A percentile compares a stretch with the other conserved stretches of the same genome.
Evolutionary conservation across 1,140 invertebrate genomes (phyloP).

Genomic region (Drosophila nigromelanica): DNA sequence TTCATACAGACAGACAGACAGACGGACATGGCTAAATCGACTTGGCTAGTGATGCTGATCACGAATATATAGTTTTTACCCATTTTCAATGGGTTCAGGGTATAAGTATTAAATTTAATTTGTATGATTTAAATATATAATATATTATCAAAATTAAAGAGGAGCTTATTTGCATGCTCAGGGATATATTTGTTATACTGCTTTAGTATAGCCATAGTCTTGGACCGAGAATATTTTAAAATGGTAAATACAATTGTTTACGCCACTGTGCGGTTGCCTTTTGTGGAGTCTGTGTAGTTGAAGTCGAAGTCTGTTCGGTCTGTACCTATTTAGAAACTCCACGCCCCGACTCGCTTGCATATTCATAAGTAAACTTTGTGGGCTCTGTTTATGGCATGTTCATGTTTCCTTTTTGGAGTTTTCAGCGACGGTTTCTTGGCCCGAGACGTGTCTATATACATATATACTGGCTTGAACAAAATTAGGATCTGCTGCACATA

Average conservation of each 20-base stretch:
- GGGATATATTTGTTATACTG: no score
- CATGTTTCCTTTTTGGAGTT: conserved; percentile 49
- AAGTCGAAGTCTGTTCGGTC: conserved; percentile 9
- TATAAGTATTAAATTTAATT: no score
- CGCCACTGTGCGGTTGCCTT: conserved; percentile 37
- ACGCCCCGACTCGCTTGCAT: conserved; percentile 62
- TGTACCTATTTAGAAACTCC: conserved; percentile 54
- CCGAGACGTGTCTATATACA: conserved; percentile 61
- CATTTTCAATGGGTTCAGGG: no score
- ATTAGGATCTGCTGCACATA: conserved; percentile 61
- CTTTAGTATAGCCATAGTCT: no score
- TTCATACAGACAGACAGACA: no score
- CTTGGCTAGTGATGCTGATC: no score
- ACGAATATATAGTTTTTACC: no score
- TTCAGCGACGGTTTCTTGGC: conserved; percentile 1
- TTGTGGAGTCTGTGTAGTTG: conserved; percentile 16
- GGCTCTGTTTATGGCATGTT: conserved; percentile 52
- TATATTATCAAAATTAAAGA: no score
- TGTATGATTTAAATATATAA: no score
- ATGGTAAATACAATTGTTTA: not conserved
- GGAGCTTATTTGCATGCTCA: no score
- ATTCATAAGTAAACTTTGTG: conserved; percentile 59
- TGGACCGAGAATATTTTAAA: not conserved
- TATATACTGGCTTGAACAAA: conserved; percentile 11
- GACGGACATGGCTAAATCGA: no score